Base-by-base conservation (phyloP, 2,888 invertebrate species). In the Cloeon dipterum region DNA sequence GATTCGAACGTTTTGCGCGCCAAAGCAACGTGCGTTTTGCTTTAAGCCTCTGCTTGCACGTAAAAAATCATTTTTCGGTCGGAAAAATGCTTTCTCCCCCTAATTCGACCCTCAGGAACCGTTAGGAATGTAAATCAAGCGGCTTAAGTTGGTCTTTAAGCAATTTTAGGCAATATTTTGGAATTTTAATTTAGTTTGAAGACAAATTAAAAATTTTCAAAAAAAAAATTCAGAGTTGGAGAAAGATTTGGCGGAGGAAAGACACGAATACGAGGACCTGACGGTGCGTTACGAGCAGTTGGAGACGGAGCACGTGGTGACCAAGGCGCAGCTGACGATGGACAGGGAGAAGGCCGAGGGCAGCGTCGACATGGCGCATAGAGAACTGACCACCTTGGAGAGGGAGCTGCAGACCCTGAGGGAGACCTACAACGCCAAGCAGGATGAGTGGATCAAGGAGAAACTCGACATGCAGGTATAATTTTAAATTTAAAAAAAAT, bases 261-360 rank as follows among this genome's bases (percentile, higher is more conserved):
- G 68, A 43, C 71, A 74, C 43, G 76, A 79, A 44, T 77, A 76
- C 50, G 74, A 77, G 34, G 79, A 81, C 46, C 59, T 88, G 37
- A 82, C 78, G 20, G 65, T 69, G 14, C 82, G 79, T 54, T 83
- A 82, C 56, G 85, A 83, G 53, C 66, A 75, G 41, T 56, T 88
- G 25, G 77, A 79, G 51, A 83, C 85, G 52, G 83, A 85, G 49
- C 79, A 81, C 45, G 77, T 83, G 1, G 68, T 79, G 1, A 75
- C 76, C 42, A 83, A 82, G 56, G 75, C 81, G 5, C 72, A 79
- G 51, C 58, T 83, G 3, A 76, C 77, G 4, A 74, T 73, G 39
- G 81, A 86, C 52, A 86, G 81, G 50, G 77, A 83, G 57, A 68
- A 71, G 46, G 61, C 82, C 11, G 74, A 76, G 54, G 67, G 66